Evolutionary conservation across 2,113 vertebrate genomes (phyloP), one percentile per base, ranked within the genome.

Genomic region (Pongo pygmaeus): DNA sequence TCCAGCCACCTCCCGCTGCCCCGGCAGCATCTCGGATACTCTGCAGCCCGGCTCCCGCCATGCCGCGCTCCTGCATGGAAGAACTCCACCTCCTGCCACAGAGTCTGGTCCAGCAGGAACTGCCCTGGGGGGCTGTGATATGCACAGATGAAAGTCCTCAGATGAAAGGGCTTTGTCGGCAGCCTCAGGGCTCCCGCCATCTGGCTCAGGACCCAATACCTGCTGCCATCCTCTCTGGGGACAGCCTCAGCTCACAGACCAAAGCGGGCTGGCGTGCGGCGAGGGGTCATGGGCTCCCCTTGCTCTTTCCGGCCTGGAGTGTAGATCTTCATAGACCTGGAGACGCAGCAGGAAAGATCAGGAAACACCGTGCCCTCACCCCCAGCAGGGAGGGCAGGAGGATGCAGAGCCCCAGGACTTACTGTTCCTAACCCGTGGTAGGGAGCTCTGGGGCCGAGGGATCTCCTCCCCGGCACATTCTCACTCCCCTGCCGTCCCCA

Each of bases 281-380:
- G 99, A n/a, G 99, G 99, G 0, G 99, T 99, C 99, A 99, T 99
- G 52, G 99, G 99, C 35, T 99, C 99, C n/a, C 98, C 98, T 94
- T 99, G 99, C 48, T 99, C 99, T 95, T 98, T 99, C 96, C 99
- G 99, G 84, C 99, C 99, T 2, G 99, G 99, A 14, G 99, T 99
- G 96, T 99, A 99, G 98, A 99, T 99, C 98, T 99, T 99, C 17
- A 99, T 98, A 17, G 99, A 99, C 98, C 99, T 99, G 96, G 88
- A 98, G 87, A 96, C 94, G 96, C 94, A 96, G 78, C 86, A 59
- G 72, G 43, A 16, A n/a, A n/a, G 35, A 35, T 40, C 8, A 64
- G 46, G 52, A 43, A 38, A 52, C 55, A 7, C 13, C 43, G 43
- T 32, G 94, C 38, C 23, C 61, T 90, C 59, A 40, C 55, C 57